A percentile compares a stretch with the other conserved stretches of the same genome.
Conservation (phyloP, 2,797 vertebrate genomes). For the Danio kyathit region DNA sequence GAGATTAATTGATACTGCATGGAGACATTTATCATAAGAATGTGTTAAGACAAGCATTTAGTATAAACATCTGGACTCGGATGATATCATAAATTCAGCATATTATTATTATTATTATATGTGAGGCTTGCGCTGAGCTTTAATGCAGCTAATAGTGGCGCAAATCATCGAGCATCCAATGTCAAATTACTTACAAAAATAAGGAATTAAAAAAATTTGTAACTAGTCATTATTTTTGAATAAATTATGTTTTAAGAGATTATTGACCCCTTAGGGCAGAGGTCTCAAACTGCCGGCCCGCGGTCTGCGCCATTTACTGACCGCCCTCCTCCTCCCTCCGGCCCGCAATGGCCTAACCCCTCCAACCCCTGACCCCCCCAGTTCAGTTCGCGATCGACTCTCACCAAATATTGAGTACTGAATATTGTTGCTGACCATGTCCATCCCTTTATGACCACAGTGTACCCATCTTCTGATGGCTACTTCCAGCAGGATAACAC, state of each 20-base stretch:
- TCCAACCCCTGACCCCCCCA: too few relatives aligned
- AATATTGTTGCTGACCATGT: too few relatives aligned
- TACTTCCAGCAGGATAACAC: too few relatives aligned
- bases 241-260: slow-evolving; percentile 18
- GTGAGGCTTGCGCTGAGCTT: not conserved
- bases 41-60: slow-evolving; percentile 39
- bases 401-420: too few relatives aligned
- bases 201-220: slow-evolving; percentile 12
- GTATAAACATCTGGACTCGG: slow-evolving; percentile 27
- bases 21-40: slow-evolving; percentile 25
- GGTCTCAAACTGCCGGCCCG: too few relatives aligned
- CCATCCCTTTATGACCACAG: too few relatives aligned
- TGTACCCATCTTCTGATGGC: too few relatives aligned
- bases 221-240: slow-evolving; percentile 9
- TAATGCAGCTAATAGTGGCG: slow-evolving; percentile 10
- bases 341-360: too few relatives aligned
- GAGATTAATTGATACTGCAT: slow-evolving; percentile 36
- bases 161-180: slow-evolving; percentile 14
- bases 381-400: too few relatives aligned
- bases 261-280: not conserved
- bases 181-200: slow-evolving; percentile 44
- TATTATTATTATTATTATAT: not conserved
- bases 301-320: too few relatives aligned
- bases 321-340: too few relatives aligned
- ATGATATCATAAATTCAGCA: slow-evolving; percentile 36